Evolutionary conservation across 2,113 vertebrate genomes (phyloP).

Genomic region (Genyomyrus donnyi): DNA sequence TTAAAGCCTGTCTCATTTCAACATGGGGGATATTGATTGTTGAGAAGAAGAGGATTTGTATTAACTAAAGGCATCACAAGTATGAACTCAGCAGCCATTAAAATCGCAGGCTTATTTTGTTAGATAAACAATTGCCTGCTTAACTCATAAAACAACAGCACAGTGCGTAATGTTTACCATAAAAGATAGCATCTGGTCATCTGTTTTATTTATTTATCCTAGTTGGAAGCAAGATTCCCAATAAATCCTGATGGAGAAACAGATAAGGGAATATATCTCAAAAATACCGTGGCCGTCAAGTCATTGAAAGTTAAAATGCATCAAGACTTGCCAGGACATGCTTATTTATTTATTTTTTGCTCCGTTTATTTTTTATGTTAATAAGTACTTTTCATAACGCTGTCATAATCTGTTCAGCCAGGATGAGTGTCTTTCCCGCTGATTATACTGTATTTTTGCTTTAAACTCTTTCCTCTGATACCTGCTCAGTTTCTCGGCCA

Average conservation of each 20-base stretch:
- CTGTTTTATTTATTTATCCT: constrained; percentile 70
- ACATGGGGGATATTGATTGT: constrained; percentile 35
- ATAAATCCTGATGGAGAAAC: constrained; percentile 75
- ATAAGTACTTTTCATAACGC: constrained; percentile 64
- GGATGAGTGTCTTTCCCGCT: background rate
- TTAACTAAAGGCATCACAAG: constrained; percentile 26
- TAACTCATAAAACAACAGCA: constrained; percentile 48
- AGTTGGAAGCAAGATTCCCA: constrained; percentile 71
- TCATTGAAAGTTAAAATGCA: constrained; percentile 73
- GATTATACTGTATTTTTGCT: background rate
- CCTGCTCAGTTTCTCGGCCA: background rate
- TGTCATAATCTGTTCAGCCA: constrained; percentile 39
- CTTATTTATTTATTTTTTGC: constrained; percentile 60
- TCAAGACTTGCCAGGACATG: constrained; percentile 69
- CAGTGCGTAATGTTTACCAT: constrained; percentile 50
- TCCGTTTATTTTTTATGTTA: constrained; percentile 61
- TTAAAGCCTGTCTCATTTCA: constrained; percentile 59
- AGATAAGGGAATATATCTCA: constrained; percentile 75
- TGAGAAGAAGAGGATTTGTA: constrained; percentile 33
- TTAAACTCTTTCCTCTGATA: background rate
- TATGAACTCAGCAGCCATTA: constrained; percentile 23
- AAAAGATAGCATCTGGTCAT: constrained; percentile 72
- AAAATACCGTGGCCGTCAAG: constrained; percentile 73
- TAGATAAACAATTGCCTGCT: constrained; percentile 59
- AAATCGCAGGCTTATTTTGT: constrained; percentile 43